Evolutionary conservation across 2,888 invertebrate genomes (phyloP), one percentile per base, ranked within the genome.

Genomic region (Andrena chrysosceles): DNA sequence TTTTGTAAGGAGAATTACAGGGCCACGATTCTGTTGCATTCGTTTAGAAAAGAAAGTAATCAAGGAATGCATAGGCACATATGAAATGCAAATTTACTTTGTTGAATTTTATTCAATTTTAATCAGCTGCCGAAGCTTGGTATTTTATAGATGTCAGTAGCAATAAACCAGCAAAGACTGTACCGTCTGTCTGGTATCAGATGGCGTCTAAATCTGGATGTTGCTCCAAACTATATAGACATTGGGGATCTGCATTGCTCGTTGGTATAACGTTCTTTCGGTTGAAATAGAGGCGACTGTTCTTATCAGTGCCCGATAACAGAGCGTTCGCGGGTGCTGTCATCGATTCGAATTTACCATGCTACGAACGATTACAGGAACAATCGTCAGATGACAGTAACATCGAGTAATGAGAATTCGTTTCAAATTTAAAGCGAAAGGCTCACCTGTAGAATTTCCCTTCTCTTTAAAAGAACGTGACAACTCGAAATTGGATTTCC

Each of bases 241-340:
- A 64, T 56, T 29, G 13, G 20, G 29, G 4, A 42, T 16, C 20
- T 0, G 13, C 20, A 10, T 63, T 68, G 13, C 33, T 31, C 62
- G 54, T 20, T 76, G 20, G 6, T 10, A 7, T 13, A 26, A 20
- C 3, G 13, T 67, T 42, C 59, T 49, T 33, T 2, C 42, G 2
- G 56, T 69, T 13, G 78, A 68, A 33, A 68, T 35, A 26, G 52
- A 1, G 23, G 78, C 26, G 29, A 68, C 4, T 69, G 63, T 59
- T 68, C 4, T 77, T 81, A 81, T 73, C 81, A 23, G 10, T 2
- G 8, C 6, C 26, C 1, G 81, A 77, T 77, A 81, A 81, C 13
- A 2, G 10, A 16, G 16, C 10, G 7, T 20, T 31, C 5, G 31
- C 1, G 8, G 23, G 1, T 31, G 13, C n/a, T 54, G 2, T 20